Percentiles rank a stretch among this genome's conserved stretches.
Evolutionary conservation across 2,113 vertebrate species (phyloP).

Genomic region (Paracanthobrama guichenoti): DNA sequence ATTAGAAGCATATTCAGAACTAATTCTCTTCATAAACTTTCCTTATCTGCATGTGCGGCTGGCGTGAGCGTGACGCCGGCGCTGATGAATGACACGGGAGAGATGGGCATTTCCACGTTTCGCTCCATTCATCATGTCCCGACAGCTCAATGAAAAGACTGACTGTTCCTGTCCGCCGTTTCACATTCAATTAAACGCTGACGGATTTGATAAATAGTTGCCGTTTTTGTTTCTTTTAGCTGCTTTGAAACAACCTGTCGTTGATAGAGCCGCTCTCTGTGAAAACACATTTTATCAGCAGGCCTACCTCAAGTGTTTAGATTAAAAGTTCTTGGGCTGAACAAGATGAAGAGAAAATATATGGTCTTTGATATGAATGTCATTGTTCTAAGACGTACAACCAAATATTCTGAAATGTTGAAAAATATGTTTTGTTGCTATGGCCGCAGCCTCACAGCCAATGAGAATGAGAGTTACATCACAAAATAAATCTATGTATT

Average conservation of each 20-base stretch:
- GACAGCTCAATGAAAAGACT: conserved; percentile 61
- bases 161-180: conserved; percentile 57
- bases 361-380: background rate
- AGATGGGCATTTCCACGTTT: conserved; percentile 60
- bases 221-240: conserved; percentile 41
- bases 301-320: background rate
- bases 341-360: background rate
- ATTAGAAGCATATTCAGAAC: conserved; percentile 53
- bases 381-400: background rate
- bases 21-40: conserved; percentile 56
- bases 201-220: conserved; percentile 62
- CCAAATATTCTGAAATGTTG: background rate
- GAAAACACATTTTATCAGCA: conserved; percentile 25
- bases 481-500: background rate
- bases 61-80: conserved; percentile 22
- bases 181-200: conserved; percentile 65
- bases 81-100: conserved; percentile 52
- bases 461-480: background rate
- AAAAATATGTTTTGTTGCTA: background rate
- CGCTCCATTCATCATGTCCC: conserved; percentile 57
- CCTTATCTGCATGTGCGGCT: conserved; percentile 49
- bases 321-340: background rate
- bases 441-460: background rate
- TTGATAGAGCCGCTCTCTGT: conserved; percentile 39
- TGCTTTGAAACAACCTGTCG: conserved; percentile 50